Evolutionary conservation across 2,797 vertebrate genomes (phyloP), one percentile per base, ranked within the genome.

Genomic region (Huso huso): DNA sequence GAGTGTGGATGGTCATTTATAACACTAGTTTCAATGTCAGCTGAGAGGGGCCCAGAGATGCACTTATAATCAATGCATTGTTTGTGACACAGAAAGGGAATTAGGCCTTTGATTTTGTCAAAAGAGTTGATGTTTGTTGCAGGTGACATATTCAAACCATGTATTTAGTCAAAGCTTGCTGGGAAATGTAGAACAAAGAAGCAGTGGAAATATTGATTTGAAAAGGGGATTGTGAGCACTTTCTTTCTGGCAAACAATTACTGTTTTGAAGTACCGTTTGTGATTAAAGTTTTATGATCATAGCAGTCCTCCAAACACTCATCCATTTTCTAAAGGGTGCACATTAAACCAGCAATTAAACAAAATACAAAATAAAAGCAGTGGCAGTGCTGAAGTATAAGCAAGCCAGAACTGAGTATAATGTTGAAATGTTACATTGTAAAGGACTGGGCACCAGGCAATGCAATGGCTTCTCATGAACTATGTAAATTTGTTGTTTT

Each of bases 281-380:
- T 12, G 48, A 77, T 87, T 78, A 87, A 84, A 83, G 82, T 81
- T 85, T 85, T 75, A 87, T 78, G 73, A 69, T 71, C 48, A 1
- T 63, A 70, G 71, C 81, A 83, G 73, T 78, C 13, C 55, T 13
- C 55, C 12, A 58, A 58, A 11, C 8, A 58, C 2, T 11, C 12
- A 11, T 58, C 55, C 12, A n/a, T 58, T 58, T n/a, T 13, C 55
- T 58, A n/a, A 58, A 58, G 55, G 15, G 11, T 58, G 13, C 55
- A 58, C 12, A 58, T 58, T 12, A 37, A 37, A 37, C 37, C 37
- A 37, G 37, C 37, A 37, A 37, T 37, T 0, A 37, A 37, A 5
- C 37, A 37, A 37, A 37, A 37, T 37, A 37, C 37, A 37, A 37
- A 37, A 37, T 37, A 37, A 37, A 37, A 37, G 37, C 37, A 5